Base-by-base conservation (phyloP, 2,888 invertebrate genomes). In the Lepetodrilus schrolli region DNA sequence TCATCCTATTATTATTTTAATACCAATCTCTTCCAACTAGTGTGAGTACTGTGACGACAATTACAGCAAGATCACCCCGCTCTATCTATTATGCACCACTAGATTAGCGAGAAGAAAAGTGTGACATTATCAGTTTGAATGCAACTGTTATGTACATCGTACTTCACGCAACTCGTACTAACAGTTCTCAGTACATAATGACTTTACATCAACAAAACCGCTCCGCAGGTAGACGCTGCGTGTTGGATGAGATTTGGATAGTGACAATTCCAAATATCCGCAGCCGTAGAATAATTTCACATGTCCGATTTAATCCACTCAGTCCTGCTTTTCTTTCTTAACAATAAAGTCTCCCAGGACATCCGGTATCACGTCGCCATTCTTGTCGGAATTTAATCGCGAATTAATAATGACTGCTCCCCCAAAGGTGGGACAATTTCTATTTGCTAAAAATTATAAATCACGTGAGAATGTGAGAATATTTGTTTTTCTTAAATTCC, bases 221-320 rank as follows among this genome's bases (percentile, higher is more conserved):
- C 58, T 43, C 58, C 34, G 17, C 34, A 30, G 17, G 34, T 58
- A 23, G 7, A 58, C 26, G 7, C 26, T 58, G 58, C 58, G 58
- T 58, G 58, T 58, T 43, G 58, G 26, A 30, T 23, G 30, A 58
- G 8, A 58, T 30, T 58, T 58, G 58, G 26, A 26, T 23, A 2
- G 34, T 58, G 58, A 58, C 58, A 58, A 58, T n/a, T n/a, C 30
- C 58, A 58, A 58, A 58, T 30, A 34, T 30, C 58, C 21, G 30
- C 58, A 26, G 58, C 30, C 58, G 34, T 58, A 34, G 58, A 58
- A 23, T 58, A 58, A 58, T 58, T 58, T 58, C 34, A 58, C 30
- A 17, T 58, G 58, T 58, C 58, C 58, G 58, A 58, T 58, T 58
- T 8, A 58, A 58, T 58, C 13, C 58, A 58, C 34, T 58, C 58